Conservation (phyloP, 2,113 vertebrate species). For the Chitala chitala region DNA sequence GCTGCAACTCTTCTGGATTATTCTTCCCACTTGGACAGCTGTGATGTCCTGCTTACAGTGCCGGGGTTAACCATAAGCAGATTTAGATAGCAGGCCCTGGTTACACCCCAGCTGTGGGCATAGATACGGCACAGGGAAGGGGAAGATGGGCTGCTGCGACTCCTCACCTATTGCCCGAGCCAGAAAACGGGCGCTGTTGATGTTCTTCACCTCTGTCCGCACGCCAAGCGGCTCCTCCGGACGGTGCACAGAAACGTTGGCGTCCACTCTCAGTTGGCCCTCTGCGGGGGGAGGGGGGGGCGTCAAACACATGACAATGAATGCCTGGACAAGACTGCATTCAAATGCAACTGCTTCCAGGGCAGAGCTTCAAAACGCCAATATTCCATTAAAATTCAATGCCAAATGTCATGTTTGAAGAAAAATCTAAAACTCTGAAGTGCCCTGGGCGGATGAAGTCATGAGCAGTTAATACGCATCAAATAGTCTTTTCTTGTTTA, state of each 20-base stretch:
- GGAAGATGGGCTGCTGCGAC: neutral
- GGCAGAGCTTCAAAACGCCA: too few relatives aligned
- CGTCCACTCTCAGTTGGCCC: constrained; percentile 94
- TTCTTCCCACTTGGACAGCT: neutral
- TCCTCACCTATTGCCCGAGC: constrained; percentile 82
- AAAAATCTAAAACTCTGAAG: neutral
- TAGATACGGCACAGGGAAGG: neutral
- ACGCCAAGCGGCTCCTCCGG: constrained; percentile 79
- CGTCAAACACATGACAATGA: too few relatives aligned
- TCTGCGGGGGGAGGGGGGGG: constrained; percentile 48
- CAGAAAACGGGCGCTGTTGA: constrained; percentile 86
- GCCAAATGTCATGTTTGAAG: neutral
- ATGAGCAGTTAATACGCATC: neutral
- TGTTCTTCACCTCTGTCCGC: constrained; percentile 95
- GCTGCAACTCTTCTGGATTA: neutral
- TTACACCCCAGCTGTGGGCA: neutral
- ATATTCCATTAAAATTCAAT: too few relatives aligned
- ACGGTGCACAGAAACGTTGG: constrained; percentile 87
- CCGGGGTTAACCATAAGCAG: neutral
- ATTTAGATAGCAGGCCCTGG: neutral
- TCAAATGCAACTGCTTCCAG: too few relatives aligned
- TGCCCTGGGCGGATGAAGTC: neutral
- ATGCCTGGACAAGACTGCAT: too few relatives aligned
- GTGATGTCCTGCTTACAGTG: too few relatives aligned
- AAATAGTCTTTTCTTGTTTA: neutral